These are phyloP conservation scores for Alouatta palliata DNA, from an alignment of 2,113 vertebrate genomes.

Conservation along the genomic window DNA sequence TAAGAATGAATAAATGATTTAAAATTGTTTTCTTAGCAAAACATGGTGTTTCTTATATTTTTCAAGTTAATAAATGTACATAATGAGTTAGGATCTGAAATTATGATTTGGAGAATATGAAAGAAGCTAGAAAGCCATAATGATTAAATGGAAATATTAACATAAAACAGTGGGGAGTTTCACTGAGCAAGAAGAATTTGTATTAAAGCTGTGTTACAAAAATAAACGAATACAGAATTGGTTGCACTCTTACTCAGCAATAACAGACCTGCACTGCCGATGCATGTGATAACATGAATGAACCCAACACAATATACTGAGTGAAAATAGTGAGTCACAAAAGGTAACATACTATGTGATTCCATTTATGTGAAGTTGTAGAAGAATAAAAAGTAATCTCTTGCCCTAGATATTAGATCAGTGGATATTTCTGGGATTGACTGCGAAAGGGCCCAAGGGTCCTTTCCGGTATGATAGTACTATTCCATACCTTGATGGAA, in stretches of 20 bases:
- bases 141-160: neutral
- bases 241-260: neutral
- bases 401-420: neutral
- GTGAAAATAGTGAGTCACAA: neutral
- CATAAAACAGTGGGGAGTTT: neutral
- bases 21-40: neutral
- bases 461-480: neutral
- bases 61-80: neutral
- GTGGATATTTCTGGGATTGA: neutral
- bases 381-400: neutral
- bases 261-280: neutral
- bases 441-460: neutral
- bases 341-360: neutral
- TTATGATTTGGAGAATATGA: neutral
- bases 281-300: neutral
- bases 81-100: neutral
- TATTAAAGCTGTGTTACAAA: neutral
- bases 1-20: neutral
- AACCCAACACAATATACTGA: neutral
- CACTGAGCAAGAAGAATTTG: no score
- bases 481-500: neutral
- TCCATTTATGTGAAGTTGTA: neutral
- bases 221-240: neutral
- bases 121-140: neutral
- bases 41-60: neutral